phyloP scores from a whole-genome alignment of 64 coral and sea anemone genomes.

The Pocillopora verrucosa region DNA sequence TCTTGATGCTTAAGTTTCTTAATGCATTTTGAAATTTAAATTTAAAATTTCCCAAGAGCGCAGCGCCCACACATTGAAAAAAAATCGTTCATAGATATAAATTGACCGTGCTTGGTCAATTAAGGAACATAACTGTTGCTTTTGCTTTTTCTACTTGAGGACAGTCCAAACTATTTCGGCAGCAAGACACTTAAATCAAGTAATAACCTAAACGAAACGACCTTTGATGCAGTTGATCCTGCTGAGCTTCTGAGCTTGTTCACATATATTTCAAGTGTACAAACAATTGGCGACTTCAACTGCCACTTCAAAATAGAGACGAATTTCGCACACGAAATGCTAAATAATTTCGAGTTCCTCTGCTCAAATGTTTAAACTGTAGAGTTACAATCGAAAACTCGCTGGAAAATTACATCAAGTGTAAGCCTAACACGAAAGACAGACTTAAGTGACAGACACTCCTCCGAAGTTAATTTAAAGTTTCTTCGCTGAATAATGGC shows the following conservation, averaged over 20 bases:
- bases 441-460: not conserved
- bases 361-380: not conserved
- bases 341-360: not conserved
- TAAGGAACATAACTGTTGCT: not conserved
- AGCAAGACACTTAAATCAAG: not conserved
- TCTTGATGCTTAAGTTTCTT: not conserved
- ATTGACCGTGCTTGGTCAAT: not conserved
- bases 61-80: not conserved
- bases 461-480: not conserved
- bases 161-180: not conserved
- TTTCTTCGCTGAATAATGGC: not conserved
- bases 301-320: slow-evolving; percentile 1
- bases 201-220: not conserved
- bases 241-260: not conserved
- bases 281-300: not conserved
- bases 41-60: not conserved
- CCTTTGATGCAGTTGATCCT: not conserved
- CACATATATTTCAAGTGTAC: not conserved
- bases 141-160: too few relatives aligned
- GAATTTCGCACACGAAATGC: not conserved
- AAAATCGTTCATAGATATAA: not conserved
- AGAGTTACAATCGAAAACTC: not conserved
- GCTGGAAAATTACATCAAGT: not conserved
- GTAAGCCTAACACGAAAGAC: not conserved
- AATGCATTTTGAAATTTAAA: slow-evolving; percentile 1